Evolutionary conservation across 1,140 invertebrate species (phyloP).

Genomic region (Meloidogyne floridensis): DNA sequence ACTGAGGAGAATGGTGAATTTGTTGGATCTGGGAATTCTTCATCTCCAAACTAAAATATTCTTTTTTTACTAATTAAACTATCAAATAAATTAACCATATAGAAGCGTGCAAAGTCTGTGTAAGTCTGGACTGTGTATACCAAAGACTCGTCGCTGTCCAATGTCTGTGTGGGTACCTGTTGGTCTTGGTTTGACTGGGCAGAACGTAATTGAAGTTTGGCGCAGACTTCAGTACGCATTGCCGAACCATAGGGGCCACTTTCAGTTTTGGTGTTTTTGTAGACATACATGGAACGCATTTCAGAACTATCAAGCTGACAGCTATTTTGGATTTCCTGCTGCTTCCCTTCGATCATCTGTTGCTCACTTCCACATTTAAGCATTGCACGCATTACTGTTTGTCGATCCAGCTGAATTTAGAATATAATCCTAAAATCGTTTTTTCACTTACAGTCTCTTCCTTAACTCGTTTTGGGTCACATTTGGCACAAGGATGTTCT

Average conservation of each 20-base stretch:
- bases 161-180: constrained; percentile 9
- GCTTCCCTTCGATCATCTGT: neutral
- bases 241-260: neutral
- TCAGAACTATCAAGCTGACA: constrained; percentile 21
- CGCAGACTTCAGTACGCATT: constrained; percentile 35
- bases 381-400: constrained; percentile 18
- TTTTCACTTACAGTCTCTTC: constrained; percentile 12
- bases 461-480: constrained; percentile 39
- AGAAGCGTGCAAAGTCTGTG: constrained; percentile 49
- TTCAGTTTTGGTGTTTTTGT: constrained; percentile 25
- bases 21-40: constrained; percentile 16
- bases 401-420: constrained; percentile 13
- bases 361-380: neutral
- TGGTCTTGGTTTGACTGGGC: constrained; percentile 22
- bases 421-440: neutral
- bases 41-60: constrained; percentile 14
- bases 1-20: constrained; percentile 10
- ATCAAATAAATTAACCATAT: constrained; percentile 2
- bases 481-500: constrained; percentile 25
- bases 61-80: neutral
- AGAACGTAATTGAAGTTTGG: neutral
- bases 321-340: neutral
- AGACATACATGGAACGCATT: constrained; percentile 31
- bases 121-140: constrained; percentile 48
- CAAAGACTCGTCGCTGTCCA: constrained; percentile 41